A percentile compares a stretch with the other conserved stretches of the same genome.
These are phyloP conservation scores for Drosophila obscura DNA, from an alignment of 1,140 invertebrate species.

Conservation along the genomic window DNA sequence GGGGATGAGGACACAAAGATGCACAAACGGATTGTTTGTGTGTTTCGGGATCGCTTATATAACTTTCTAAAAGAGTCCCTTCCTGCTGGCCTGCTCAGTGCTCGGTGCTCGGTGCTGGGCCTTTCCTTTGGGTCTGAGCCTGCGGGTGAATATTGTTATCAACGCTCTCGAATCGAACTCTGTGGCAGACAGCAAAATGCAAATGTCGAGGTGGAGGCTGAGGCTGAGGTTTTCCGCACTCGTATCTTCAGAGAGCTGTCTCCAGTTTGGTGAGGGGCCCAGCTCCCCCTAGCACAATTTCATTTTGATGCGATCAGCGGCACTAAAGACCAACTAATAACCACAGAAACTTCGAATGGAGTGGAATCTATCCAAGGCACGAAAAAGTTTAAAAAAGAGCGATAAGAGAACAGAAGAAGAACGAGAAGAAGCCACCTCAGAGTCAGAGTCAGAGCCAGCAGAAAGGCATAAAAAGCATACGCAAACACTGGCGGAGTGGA, in stretches of 20 bases:
- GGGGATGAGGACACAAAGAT: constrained; percentile 27
- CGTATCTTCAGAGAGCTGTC: too few species aligned
- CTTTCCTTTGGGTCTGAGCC: constrained; percentile 4
- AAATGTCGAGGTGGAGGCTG: too few species aligned
- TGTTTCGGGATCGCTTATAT: constrained; percentile 54
- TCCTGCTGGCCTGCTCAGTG: neutral
- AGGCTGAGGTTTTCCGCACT: neutral
- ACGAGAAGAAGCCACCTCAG: constrained; percentile 35
- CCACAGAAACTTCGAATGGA: constrained; percentile 6
- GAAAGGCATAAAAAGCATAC: constrained; percentile 54
- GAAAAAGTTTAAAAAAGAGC: constrained; percentile 52
- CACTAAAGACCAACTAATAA: constrained; percentile 40
- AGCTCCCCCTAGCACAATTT: neutral
- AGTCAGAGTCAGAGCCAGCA: neutral
- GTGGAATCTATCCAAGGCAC: constrained; percentile 37
- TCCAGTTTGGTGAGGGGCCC: neutral
- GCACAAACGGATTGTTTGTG: constrained; percentile 71
- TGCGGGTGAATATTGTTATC: neutral
- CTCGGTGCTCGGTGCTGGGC: too few species aligned
- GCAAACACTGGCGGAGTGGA: constrained; percentile 29
- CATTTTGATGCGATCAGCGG: constrained; percentile 27
- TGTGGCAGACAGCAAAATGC: too few species aligned
- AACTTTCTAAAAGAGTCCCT: constrained; percentile 64
- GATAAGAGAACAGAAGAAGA: constrained; percentile 49
- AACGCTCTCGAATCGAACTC: too few species aligned